phyloP scores from a whole-genome alignment of 2,797 vertebrate species.

The Hemitrygon akajei region DNA sequence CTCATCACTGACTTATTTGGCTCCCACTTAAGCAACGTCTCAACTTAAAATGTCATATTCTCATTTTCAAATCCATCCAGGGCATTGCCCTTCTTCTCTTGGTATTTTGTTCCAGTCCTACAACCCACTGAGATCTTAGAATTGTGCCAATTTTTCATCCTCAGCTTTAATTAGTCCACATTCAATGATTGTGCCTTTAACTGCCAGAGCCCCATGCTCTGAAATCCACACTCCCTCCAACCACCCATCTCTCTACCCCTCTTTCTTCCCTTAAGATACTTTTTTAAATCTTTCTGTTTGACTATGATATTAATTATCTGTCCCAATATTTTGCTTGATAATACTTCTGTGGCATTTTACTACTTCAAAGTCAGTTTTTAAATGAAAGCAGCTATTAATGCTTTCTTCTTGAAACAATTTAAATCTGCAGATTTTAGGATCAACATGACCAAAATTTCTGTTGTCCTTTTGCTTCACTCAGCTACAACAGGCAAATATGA shows the following conservation, averaged over 20 bases:
- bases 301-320: not conserved
- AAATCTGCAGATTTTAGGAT: not conserved
- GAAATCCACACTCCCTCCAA: not conserved
- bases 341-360: not conserved
- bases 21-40: not conserved
- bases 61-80: not conserved
- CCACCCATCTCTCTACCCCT: not conserved
- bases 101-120: not conserved
- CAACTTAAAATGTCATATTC: not conserved
- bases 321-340: not conserved
- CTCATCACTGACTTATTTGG: not conserved
- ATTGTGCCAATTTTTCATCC: not conserved
- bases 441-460: not conserved
- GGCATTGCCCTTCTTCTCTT: not conserved
- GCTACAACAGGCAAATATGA: not conserved
- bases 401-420: not conserved
- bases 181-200: not conserved
- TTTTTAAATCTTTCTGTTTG: not conserved
- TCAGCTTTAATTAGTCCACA: not conserved
- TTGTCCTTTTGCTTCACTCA: not conserved
- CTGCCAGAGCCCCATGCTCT: not conserved
- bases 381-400: not conserved
- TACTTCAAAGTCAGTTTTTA: not conserved
- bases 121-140: not conserved
- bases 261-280: not conserved